These are phyloP conservation scores for Calameuta idolon DNA, from an alignment of 2,888 invertebrate species.

Conservation along the genomic window DNA sequence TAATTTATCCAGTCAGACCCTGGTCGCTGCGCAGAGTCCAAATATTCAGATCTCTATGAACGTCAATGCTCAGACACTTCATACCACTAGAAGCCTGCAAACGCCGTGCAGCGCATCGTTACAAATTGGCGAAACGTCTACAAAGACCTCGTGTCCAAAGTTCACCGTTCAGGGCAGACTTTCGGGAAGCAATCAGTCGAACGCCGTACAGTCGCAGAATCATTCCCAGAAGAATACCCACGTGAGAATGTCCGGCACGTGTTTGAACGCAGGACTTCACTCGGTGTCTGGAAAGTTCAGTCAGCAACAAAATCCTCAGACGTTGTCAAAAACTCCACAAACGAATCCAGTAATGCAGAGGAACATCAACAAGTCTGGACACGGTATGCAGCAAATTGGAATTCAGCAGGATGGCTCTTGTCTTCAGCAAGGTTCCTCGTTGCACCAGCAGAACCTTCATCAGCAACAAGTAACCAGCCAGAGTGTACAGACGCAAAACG, in stretches of 20 bases:
- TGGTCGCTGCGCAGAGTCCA: conserved; percentile 29
- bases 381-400: conserved; percentile 41
- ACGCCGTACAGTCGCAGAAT: background rate
- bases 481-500: conserved; percentile 56
- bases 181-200: background rate
- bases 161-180: conserved; percentile 25
- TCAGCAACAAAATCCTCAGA: conserved; percentile 16
- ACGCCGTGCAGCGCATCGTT: conserved; percentile 6
- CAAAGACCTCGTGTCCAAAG: conserved; percentile 30
- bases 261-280: background rate
- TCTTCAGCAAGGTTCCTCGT: conserved; percentile 30
- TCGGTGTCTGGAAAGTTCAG: background rate
- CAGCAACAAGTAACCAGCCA: conserved; percentile 54
- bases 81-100: conserved; percentile 26
- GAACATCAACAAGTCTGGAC: conserved; percentile 38
- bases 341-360: conserved; percentile 26
- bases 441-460: conserved; percentile 57
- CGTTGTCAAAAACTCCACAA: conserved; percentile 21
- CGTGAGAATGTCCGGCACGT: background rate
- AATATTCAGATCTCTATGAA: conserved; percentile 31
- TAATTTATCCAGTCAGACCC: conserved; percentile 19
- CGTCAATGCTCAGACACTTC: conserved; percentile 27
- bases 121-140: conserved; percentile 27
- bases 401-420: conserved; percentile 21
- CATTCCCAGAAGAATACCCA: background rate